These are phyloP conservation scores for Eurytoma adleriae DNA, from an alignment of 2,888 invertebrate species.

Conservation along the genomic window DNA sequence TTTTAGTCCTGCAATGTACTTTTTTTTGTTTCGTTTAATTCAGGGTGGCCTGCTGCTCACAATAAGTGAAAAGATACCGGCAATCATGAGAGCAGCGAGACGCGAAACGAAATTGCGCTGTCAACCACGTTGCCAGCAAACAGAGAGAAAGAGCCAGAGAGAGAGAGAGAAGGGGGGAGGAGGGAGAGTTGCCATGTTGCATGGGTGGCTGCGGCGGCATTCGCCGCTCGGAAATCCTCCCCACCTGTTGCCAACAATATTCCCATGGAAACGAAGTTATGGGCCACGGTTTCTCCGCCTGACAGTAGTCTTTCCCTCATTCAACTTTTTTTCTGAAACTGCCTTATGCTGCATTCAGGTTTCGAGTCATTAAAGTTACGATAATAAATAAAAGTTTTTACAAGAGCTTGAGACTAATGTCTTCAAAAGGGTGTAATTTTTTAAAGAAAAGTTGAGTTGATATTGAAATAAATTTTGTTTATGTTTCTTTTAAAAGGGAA, in stretches of 20 bases:
- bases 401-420: too few relatives aligned
- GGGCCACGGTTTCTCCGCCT: conserved; percentile 62
- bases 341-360: not conserved
- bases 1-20: not conserved
- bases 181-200: not conserved
- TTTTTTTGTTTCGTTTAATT: not conserved
- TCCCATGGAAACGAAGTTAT: conserved; percentile 73
- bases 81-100: conserved; percentile 45
- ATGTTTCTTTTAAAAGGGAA: too few relatives aligned
- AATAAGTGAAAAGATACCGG: conserved; percentile 44
- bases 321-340: not conserved
- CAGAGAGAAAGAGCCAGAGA: not conserved
- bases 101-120: conserved; percentile 53
- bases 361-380: too few relatives aligned
- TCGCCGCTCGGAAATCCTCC: conserved; percentile 70
- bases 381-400: too few relatives aligned
- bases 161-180: conserved; percentile 16
- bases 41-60: not conserved
- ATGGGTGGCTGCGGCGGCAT: conserved; percentile 26
- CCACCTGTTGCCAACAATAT: conserved; percentile 75
- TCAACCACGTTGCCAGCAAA: conserved; percentile 5
- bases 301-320: conserved; percentile 43
- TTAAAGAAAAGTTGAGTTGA: too few relatives aligned
- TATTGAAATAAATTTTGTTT: not conserved
- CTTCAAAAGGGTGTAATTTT: too few relatives aligned